A percentile compares a stretch with the other conserved stretches of the same genome.
These are phyloP conservation scores for Mya arenaria DNA, from an alignment of 1,140 invertebrate species.

Conservation along the genomic window DNA sequence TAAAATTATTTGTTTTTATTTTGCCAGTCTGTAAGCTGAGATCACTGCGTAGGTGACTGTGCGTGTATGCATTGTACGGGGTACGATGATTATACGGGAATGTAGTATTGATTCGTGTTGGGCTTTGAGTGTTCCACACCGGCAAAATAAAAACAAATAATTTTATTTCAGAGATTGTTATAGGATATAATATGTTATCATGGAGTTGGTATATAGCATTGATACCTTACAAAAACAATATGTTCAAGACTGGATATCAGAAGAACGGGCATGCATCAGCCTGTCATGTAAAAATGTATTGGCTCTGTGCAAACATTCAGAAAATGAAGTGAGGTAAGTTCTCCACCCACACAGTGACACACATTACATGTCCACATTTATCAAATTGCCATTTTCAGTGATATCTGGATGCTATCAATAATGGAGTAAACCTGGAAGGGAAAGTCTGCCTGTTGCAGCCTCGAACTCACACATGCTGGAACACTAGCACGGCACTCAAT, in stretches of 20 bases:
- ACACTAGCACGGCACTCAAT: not conserved
- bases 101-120: too few species aligned
- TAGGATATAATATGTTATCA: constrained; percentile 8
- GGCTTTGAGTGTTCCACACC: too few species aligned
- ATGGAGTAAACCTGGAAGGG: not conserved
- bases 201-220: constrained; percentile 73
- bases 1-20: not conserved
- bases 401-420: not conserved
- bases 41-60: too few species aligned
- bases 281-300: constrained; percentile 70
- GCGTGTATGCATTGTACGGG: too few species aligned
- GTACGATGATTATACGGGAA: too few species aligned
- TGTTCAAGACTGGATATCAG: constrained; percentile 65
- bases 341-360: constrained; percentile 2
- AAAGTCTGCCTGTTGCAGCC: not conserved
- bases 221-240: constrained; percentile 61
- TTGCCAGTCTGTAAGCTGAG: too few species aligned
- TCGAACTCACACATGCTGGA: not conserved
- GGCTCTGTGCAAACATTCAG: constrained; percentile 64
- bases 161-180: not conserved
- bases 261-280: constrained; percentile 66
- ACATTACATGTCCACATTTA: not conserved
- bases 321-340: constrained; percentile 28
- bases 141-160: not conserved
- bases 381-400: not conserved